phyloP scores from a whole-genome alignment of 2,888 invertebrate genomes.

The Drosophila borealis region DNA sequence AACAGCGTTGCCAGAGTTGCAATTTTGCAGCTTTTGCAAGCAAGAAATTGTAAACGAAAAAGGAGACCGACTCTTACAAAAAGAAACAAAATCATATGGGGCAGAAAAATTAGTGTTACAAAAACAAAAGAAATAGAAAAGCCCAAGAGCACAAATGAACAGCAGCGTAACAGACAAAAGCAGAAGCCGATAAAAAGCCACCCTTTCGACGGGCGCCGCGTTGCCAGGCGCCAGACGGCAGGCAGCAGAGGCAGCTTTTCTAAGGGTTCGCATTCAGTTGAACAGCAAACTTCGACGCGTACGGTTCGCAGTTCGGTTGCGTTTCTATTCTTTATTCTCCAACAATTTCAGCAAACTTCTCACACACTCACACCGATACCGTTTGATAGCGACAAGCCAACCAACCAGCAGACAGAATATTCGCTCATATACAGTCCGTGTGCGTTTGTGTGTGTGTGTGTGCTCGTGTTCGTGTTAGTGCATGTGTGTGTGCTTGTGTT shows the following conservation, averaged over 20 bases:
- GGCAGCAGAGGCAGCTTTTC: constrained; percentile 50
- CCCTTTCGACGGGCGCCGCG: constrained; percentile 35
- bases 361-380: constrained; percentile 57
- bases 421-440: constrained; percentile 25
- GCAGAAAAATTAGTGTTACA: constrained; percentile 5
- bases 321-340: constrained; percentile 57
- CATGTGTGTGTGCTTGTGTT: constrained; percentile 24
- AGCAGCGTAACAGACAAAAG: not conserved
- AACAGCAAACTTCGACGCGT: constrained; percentile 81
- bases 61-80: not conserved
- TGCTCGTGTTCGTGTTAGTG: constrained; percentile 15
- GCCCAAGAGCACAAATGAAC: constrained; percentile 8
- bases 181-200: constrained; percentile 26
- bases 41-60: not conserved
- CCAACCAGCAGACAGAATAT: constrained; percentile 32
- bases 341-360: constrained; percentile 73
- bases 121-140: not conserved
- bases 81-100: constrained; percentile 30
- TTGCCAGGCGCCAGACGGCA: not conserved
- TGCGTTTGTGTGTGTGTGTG: constrained; percentile 15
- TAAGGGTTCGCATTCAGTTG: constrained; percentile 77
- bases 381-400: constrained; percentile 24
- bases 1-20: constrained; percentile 3
- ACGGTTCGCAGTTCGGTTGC: constrained; percentile 74
- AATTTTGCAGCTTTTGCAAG: not conserved